Percentiles rank a stretch among this genome's conserved stretches.
These are phyloP conservation scores for Danio jaintianensis DNA, from an alignment of 2,797 vertebrate species.

Conservation along the genomic window DNA sequence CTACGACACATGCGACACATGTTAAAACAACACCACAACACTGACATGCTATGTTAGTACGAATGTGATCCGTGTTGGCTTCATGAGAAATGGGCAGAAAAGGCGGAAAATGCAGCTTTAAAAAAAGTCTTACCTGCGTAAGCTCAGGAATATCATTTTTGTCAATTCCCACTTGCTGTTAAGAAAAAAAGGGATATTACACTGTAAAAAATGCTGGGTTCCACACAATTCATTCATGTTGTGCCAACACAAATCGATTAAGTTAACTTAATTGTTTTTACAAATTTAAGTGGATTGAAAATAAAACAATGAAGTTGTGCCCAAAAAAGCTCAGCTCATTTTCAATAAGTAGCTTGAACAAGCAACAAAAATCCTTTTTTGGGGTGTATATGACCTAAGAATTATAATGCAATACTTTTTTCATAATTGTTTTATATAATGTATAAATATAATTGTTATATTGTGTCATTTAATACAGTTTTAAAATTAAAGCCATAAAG, in stretches of 20 bases:
- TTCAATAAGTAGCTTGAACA: too few relatives aligned
- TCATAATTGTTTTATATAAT: too few relatives aligned
- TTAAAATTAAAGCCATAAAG: not conserved
- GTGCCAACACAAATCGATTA: too few relatives aligned
- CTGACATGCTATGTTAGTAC: slow-evolving; percentile 70
- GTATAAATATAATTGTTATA: too few relatives aligned
- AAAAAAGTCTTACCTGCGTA: slow-evolving; percentile 86
- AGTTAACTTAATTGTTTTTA: too few relatives aligned
- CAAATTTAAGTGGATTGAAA: too few relatives aligned
- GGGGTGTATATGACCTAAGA: not conserved
- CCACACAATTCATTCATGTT: too few relatives aligned
- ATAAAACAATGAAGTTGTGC: too few relatives aligned
- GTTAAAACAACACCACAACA: slow-evolving; percentile 59
- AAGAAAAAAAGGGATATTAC: slow-evolving; percentile 31
- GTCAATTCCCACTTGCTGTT: slow-evolving; percentile 98
- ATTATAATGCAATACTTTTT: not conserved
- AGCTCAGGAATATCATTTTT: slow-evolving; percentile 99
- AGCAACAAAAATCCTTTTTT: too few relatives aligned
- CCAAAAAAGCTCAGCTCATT: too few relatives aligned
- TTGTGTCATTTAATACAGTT: not conserved
- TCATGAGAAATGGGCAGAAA: slow-evolving; percentile 9
- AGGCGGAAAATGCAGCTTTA: not conserved
- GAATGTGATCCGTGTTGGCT: slow-evolving; percentile 15
- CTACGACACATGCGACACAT: slow-evolving; percentile 61
- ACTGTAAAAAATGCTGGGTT: not conserved